Percentiles rank a stretch among this genome's conserved stretches.
Evolutionary conservation across 2,888 invertebrate species (phyloP).

Genomic region (Mesochorus sp.): DNA sequence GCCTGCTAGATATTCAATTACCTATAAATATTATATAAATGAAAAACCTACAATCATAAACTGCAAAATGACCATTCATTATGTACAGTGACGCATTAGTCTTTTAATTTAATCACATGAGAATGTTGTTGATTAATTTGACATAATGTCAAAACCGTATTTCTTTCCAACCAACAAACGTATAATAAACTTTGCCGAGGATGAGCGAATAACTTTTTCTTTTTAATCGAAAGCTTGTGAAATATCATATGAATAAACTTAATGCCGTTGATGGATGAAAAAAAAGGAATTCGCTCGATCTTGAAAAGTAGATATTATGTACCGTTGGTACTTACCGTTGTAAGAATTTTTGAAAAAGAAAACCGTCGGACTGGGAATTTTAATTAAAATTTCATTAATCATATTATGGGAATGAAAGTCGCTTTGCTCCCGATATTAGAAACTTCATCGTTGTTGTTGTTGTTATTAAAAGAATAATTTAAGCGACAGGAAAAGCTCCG

Average conservation of each 20-base stretch:
- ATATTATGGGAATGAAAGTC: too few species aligned
- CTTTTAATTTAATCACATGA: conserved; percentile 22
- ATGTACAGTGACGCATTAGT: conserved; percentile 29
- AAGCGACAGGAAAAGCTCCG: neutral
- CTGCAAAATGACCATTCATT: neutral
- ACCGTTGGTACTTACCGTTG: neutral
- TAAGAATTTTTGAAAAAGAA: neutral
- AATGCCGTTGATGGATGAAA: conserved; percentile 1
- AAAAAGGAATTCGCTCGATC: neutral
- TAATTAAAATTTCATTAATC: too few species aligned
- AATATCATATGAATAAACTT: neutral
- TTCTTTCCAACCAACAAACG: neutral
- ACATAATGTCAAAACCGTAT: conserved; percentile 7
- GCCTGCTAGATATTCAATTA: conserved; percentile 14
- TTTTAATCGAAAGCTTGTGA: conserved; percentile 7
- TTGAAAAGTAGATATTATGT: neutral
- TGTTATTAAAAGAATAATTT: neutral
- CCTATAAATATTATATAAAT: conserved; percentile 11
- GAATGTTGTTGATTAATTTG: too few species aligned
- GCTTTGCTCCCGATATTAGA: too few species aligned
- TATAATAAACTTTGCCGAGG: neutral
- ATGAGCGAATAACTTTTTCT: too few species aligned
- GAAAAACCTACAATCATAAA: conserved; percentile 8
- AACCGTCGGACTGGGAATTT: too few species aligned
- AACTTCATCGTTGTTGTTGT: too few species aligned